Evolutionary conservation across 2,113 vertebrate genomes (phyloP), one percentile per base, ranked within the genome.

Genomic region (Eulemur macaco): DNA sequence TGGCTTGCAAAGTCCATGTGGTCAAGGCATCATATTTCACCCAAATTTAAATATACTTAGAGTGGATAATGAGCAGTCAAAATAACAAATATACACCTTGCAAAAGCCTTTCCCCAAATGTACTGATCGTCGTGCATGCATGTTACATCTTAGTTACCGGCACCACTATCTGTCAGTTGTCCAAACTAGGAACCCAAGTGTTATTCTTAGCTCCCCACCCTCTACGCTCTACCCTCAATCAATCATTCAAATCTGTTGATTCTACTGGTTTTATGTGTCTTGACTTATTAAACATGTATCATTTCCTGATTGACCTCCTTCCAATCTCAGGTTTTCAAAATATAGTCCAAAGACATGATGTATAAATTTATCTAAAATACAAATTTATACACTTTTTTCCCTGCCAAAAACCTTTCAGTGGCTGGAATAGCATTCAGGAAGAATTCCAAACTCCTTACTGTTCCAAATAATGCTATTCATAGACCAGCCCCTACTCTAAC

Each of bases 321-420:
- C 31, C 45, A 85, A 15, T 66, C 31, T 97, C 81, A 94, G 45
- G 23, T 83, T 91, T 94, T 82, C 42, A 85, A 95, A 94, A 92
- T 77, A 63, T 34, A 68, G 82, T 86, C n/a, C n/a, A 91, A 91
- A 77, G 31, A 50, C 0, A 29, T 56, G 45, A 94, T 68, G 37
- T 31, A 74, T 82, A 77, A 60, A 91, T 78, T 13, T n/a, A 34
- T 6, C 21, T 76, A 63, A 96, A 92, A 69, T 78, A 85, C 3
- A 89, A 56, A 73, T 20, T 47, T 68, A 64, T 3, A 17, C 18
- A 89, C 39, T 83, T 80, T 5, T 66, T 82, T 86, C 21, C 18
- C 11, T 96, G 91, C 60, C 64, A 90, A 91, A 90, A 87, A 77
- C 20, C 60, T 71, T 93, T 95, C 77, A 93, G 13, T 77, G 27